Evolutionary conservation across 2,797 vertebrate genomes (phyloP), one percentile per base, ranked within the genome.

Genomic region (Denticeps clupeoides): DNA sequence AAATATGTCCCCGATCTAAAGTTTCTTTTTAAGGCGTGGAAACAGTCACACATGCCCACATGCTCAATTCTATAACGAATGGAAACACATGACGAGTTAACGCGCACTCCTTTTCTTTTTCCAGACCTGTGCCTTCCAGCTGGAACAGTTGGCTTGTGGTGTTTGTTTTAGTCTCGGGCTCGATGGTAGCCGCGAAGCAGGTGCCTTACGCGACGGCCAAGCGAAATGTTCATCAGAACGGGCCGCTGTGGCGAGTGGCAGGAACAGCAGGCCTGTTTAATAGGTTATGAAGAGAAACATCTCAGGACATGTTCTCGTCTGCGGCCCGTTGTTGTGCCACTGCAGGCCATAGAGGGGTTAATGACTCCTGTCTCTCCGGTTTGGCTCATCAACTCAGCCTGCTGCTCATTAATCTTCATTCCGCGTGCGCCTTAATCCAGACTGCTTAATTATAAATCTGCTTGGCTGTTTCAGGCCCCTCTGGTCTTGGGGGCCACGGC

Each of bases 401-500:
- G 47, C 42, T 22, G 35, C 48, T 56, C 48, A 18, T 56, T 56
- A 51, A 56, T 56, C 55, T 56, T 56, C 42, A 56, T 47, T 42
- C 25, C 35, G 16, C 50, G 27, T 22, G 35, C 24, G 22, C 45
- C 15, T 37, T 51, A 37, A 41, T 16, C 23, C 13, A 10, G 19
- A 41, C 35, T 15, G 23, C 37, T 53, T 48, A 80, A 82, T 82
- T 81, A 77, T 77, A 79, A 78, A 78, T 77, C 74, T 63, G 46
- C 55, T 70, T 67, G 68, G 75, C 75, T 79, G 74, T 75, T 71
- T 65, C 47, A 45, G 58, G 60, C 48, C 46, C 53, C 61, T 68
- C 35, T 32, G 37, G 45, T 74, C 73, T 61, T 1, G 15, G 9
- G 35, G 35, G 35, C 35, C 21, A 11, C 13, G 9, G 8, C 18